Base-by-base conservation (phyloP, 2,113 vertebrate genomes). In the Peucedramus taeniatus region DNA sequence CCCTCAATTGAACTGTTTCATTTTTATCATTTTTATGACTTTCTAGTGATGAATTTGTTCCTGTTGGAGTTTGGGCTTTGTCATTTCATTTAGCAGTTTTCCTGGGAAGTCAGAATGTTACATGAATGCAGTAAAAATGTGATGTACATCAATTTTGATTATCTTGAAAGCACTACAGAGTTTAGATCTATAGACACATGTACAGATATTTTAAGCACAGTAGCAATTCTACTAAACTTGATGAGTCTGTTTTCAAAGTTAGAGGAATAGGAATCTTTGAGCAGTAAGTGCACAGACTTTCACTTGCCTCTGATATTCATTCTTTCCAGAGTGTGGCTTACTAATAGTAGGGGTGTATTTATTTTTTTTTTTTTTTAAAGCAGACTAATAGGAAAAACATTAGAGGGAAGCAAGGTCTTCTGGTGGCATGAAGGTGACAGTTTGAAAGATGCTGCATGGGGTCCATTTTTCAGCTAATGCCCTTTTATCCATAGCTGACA, bases 11-110 rank as follows among this genome's bases (percentile, higher is more conserved):
- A 82, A 93, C 53, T 44, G 49, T 15, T 87, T 84, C 63, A 40
- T 94, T 97, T 96, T 95, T 89, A 84, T 89, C 6, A 74, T 61
- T 95, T 87, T 35, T 88, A 33, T 93, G 47, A n/a, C 40, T 93
- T 84, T 76, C n/a, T 66, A 15, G 63, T 28, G 72, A 51, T 94
- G 61, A 77, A 53, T 93, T 95, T 92, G 42, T 94, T 83, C 81
- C 84, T 78, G 28, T 11, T 89, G 69, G 78, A 75, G 66, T 83
- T 80, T 39, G 24, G 78, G 61, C 68, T 90, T 74, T 93, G 60
- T 77, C 4, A 37, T 90, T 96, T 83, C 26, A 51, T 30, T 83
- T 77, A 64, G 11, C 16, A 33, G 15, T 88, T 86, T 91, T 83
- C 10, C 44, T 47, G 31, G 61, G 27, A 85, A 88, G 66, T 80